Conservation (phyloP, 2,888 invertebrate genomes). For the Branchellion lobata region DNA sequence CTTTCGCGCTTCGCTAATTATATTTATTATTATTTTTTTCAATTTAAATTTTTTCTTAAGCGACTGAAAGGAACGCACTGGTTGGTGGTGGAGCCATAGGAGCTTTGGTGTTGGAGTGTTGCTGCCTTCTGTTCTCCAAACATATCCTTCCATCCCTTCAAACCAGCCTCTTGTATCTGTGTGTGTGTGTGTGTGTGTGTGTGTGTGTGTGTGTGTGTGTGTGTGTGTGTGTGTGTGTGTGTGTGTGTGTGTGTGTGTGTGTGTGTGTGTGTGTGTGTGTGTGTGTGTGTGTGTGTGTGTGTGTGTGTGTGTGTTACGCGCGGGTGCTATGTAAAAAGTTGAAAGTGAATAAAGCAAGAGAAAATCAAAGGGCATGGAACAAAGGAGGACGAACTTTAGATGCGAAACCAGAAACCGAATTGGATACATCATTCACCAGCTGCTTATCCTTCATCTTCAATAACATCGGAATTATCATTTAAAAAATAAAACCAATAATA, state of each 20-base stretch:
- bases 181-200: not conserved
- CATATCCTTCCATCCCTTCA: conserved; percentile 61
- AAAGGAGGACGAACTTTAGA: conserved; percentile 29
- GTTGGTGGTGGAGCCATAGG: conserved; percentile 31
- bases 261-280: not conserved
- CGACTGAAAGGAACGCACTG: not conserved
- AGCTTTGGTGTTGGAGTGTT: not conserved
- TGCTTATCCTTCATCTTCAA: conserved; percentile 37
- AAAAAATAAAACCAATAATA: too few species aligned
- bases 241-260: not conserved
- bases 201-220: not conserved
- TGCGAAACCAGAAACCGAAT: conserved; percentile 39
- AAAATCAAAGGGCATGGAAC: not conserved
- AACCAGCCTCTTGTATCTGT: conserved; percentile 53
- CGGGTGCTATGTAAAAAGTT: too few species aligned
- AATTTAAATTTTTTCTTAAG: too few species aligned
- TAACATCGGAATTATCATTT: too few species aligned
- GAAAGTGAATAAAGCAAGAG: conserved; percentile 2
- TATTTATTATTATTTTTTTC: too few species aligned
- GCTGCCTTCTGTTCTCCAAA: conserved; percentile 56
- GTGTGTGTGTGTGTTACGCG: not conserved
- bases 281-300: too few species aligned
- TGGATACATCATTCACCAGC: conserved; percentile 40
- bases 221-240: not conserved
- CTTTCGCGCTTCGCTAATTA: too few species aligned